A percentile compares a stretch with the other conserved stretches of the same genome.
Conservation (phyloP, 2,113 vertebrate genomes). For the Rhinichthys klamathensis region DNA sequence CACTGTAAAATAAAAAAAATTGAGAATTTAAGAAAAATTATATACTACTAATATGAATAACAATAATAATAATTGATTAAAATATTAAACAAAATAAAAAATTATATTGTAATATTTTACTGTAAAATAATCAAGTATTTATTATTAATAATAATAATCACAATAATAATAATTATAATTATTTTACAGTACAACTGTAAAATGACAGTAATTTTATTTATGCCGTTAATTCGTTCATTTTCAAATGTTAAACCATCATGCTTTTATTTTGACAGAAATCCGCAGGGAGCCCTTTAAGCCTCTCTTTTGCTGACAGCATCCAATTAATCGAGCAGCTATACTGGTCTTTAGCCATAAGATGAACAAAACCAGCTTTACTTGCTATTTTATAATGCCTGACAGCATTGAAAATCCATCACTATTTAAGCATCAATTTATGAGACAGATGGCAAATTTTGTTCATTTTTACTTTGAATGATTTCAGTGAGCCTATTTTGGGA, state of each 20-base stretch:
- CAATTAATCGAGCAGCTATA: background rate
- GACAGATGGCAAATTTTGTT: slow-evolving; percentile 1
- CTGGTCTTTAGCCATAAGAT: background rate
- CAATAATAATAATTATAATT: background rate
- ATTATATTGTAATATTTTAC: background rate
- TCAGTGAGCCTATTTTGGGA: slow-evolving; percentile 11
- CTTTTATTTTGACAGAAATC: slow-evolving; percentile 1
- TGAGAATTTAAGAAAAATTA: background rate
- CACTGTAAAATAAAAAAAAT: background rate
- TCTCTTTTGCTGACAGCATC: background rate
- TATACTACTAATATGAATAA: too few species aligned
- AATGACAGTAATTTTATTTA: background rate
- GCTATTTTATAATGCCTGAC: background rate
- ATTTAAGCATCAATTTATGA: background rate
- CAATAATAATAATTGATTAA: background rate
- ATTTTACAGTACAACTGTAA: background rate
- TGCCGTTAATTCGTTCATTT: background rate
- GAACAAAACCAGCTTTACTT: background rate
- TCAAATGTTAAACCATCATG: background rate
- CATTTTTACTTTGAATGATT: background rate
- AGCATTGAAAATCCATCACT: slow-evolving; percentile 14
- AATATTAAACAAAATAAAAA: background rate
- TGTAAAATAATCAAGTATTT: background rate
- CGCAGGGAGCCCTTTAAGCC: background rate
- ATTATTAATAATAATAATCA: background rate